These are phyloP conservation scores for Eristalinus sepulchralis DNA, from an alignment of 2,888 invertebrate species.

Conservation along the genomic window DNA sequence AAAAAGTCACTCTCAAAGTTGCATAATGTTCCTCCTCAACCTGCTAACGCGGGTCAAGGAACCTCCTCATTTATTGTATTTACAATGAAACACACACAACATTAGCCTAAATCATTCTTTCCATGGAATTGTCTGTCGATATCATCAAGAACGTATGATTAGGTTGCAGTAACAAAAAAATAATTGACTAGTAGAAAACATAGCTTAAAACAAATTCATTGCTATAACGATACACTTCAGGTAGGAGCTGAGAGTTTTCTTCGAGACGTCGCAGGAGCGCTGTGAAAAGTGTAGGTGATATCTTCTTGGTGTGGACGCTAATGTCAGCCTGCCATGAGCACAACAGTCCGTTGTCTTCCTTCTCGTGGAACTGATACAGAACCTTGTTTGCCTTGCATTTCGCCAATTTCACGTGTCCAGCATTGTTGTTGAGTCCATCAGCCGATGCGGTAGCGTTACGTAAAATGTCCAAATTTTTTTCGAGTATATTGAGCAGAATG, in stretches of 20 bases:
- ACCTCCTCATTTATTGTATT: background rate
- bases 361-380: constrained; percentile 71
- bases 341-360: constrained; percentile 52
- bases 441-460: constrained; percentile 57
- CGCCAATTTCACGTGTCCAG: constrained; percentile 58
- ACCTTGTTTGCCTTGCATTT: constrained; percentile 72
- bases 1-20: too few species aligned
- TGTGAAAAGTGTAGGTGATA: constrained; percentile 76
- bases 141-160: constrained; percentile 1
- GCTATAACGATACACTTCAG: constrained; percentile 74
- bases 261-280: constrained; percentile 74
- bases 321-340: constrained; percentile 73
- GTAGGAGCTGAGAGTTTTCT: constrained; percentile 74
- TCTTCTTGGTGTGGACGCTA: constrained; percentile 73
- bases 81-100: constrained; percentile 12
- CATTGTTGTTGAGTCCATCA: constrained; percentile 71
- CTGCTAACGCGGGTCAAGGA: background rate
- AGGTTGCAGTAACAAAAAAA: constrained; percentile 1
- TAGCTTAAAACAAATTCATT: constrained; percentile 76
- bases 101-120: constrained; percentile 5
- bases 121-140: constrained; percentile 9
- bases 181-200: constrained; percentile 75
- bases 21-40: background rate
- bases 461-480: constrained; percentile 76
- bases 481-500: constrained; percentile 77